Conservation (phyloP, 2,888 invertebrate species). For the Drosophila ustulata region DNA sequence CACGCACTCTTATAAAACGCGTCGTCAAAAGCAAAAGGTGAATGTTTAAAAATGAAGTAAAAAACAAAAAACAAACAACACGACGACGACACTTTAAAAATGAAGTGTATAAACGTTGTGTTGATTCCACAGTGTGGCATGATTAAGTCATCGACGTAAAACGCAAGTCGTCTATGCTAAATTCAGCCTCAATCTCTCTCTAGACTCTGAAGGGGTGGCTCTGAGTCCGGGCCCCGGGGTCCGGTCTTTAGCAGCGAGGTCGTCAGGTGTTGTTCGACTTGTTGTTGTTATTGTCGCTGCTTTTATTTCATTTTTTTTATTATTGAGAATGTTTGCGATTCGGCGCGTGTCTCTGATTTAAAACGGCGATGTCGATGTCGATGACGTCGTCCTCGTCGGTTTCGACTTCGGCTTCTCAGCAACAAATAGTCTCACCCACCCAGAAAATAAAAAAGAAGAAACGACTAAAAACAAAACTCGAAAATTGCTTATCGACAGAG, state of each 20-base stretch:
- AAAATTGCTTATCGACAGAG: conserved; percentile 48
- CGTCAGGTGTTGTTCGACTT: conserved; percentile 57
- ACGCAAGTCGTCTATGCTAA: conserved; percentile 40
- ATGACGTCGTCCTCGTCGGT: conserved; percentile 9
- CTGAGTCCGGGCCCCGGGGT: conserved; percentile 33
- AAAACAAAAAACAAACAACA: not conserved
- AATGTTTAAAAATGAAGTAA: conserved; percentile 46
- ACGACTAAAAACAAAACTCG: conserved; percentile 12
- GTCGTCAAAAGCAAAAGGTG: conserved; percentile 81
- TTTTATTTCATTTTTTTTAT: conserved; percentile 25
- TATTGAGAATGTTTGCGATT: conserved; percentile 38
- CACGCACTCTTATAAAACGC: conserved; percentile 48
- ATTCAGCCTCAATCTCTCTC: conserved; percentile 52
- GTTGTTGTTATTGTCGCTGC: not conserved
- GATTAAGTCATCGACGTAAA: conserved; percentile 74
- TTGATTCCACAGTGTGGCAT: conserved; percentile 30
- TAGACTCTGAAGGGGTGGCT: conserved; percentile 5
- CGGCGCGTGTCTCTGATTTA: conserved; percentile 55
- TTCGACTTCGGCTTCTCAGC: conserved; percentile 6
- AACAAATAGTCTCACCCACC: conserved; percentile 34
- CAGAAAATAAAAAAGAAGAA: conserved; percentile 6
- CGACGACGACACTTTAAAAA: conserved; percentile 26
- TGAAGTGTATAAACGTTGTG: conserved; percentile 4
- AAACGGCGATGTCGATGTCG: conserved; percentile 67
- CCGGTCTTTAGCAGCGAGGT: conserved; percentile 66